Evolutionary conservation across 2,888 invertebrate genomes (phyloP).

Genomic region (Panorpa germanica): DNA sequence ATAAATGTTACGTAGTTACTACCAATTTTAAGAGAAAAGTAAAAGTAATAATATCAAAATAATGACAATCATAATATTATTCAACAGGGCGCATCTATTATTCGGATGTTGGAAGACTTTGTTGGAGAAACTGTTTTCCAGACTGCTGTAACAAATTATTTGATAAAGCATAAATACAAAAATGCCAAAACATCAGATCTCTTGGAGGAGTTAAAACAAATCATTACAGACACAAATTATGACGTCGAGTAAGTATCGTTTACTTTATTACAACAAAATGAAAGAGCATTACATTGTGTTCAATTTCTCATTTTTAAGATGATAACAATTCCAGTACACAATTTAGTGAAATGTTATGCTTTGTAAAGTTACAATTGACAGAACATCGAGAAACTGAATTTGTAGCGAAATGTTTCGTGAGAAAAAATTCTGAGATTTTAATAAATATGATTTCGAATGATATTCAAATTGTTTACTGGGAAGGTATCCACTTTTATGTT

Average conservation of each 20-base stretch:
- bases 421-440: too few relatives aligned
- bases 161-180: slow-evolving; percentile 42
- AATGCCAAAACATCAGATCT: slow-evolving; percentile 72
- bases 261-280: not conserved
- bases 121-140: slow-evolving; percentile 54
- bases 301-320: too few relatives aligned
- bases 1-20: too few relatives aligned
- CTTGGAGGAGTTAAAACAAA: slow-evolving; percentile 41
- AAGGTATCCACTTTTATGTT: too few relatives aligned
- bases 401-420: too few relatives aligned
- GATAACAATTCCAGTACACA: too few relatives aligned
- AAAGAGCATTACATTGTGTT: too few relatives aligned
- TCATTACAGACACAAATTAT: slow-evolving; percentile 27
- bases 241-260: slow-evolving; percentile 22
- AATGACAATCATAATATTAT: not conserved
- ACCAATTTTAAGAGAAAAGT: slow-evolving; percentile 2
- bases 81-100: slow-evolving; percentile 58
- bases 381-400: too few relatives aligned
- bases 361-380: too few relatives aligned
- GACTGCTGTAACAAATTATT: slow-evolving; percentile 51
- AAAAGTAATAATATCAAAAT: not conserved
- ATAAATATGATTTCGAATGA: too few relatives aligned
- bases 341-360: too few relatives aligned
- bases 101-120: slow-evolving; percentile 76
- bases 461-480: too few relatives aligned